A percentile compares a stretch with the other conserved stretches of the same genome.
Evolutionary conservation across 2,888 invertebrate species (phyloP).

Genomic region (Ellobium chinense): DNA sequence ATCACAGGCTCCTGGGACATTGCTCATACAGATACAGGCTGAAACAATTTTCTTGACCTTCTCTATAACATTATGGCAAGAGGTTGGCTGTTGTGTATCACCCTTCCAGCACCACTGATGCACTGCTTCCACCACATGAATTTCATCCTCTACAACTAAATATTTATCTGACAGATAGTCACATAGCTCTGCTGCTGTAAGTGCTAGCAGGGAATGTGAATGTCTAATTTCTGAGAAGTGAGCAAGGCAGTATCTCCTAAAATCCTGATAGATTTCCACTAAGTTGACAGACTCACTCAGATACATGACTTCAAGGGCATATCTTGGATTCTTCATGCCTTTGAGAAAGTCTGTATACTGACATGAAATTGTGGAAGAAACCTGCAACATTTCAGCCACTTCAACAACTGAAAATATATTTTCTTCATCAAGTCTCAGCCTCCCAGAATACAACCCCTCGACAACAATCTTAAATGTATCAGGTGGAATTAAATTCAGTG

Average conservation of each 20-base stretch:
- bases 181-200: constrained; percentile 8
- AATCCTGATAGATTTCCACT: constrained; percentile 14
- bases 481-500: neutral
- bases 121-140: constrained; percentile 25
- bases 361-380: neutral
- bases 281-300: constrained; percentile 1
- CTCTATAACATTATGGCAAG: neutral
- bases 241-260: constrained; percentile 18
- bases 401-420: constrained; percentile 28
- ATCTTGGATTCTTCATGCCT: neutral
- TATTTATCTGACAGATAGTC: constrained; percentile 35
- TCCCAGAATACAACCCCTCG: constrained; percentile 28
- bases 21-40: constrained; percentile 6
- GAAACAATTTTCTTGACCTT: constrained; percentile 11
- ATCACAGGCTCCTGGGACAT: neutral
- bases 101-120: constrained; percentile 3
- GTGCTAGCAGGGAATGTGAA: neutral
- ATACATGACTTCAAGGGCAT: constrained; percentile 28
- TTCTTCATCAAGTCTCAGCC: neutral
- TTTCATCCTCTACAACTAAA: constrained; percentile 27
- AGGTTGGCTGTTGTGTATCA: neutral
- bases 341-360: constrained; percentile 19
- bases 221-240: constrained; percentile 21
- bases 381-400: constrained; percentile 27
- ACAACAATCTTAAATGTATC: constrained; percentile 29